These are phyloP conservation scores for Scaptomyza polygonia DNA, from an alignment of 2,888 invertebrate species.

Conservation along the genomic window DNA sequence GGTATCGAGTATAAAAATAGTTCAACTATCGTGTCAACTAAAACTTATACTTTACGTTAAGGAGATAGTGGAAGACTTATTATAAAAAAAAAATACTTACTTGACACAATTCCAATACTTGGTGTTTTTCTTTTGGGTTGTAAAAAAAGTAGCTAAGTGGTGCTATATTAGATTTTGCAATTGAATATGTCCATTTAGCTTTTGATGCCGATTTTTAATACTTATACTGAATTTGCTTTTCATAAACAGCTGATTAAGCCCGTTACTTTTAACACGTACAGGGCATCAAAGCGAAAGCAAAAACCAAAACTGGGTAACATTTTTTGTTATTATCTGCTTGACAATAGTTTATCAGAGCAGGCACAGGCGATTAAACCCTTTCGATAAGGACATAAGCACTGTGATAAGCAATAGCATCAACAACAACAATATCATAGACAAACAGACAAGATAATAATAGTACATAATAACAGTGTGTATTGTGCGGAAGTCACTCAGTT, in stretches of 20 bases:
- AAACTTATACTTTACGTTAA: too few relatives aligned
- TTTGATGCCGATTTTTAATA: not conserved
- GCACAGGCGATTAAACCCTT: constrained; percentile 61
- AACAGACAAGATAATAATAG: constrained; percentile 78
- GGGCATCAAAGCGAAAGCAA: not conserved
- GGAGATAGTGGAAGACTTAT: too few relatives aligned
- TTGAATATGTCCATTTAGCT: not conserved
- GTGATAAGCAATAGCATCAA: constrained; percentile 60
- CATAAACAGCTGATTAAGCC: not conserved
- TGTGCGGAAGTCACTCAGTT: constrained; percentile 40
- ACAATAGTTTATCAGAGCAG: constrained; percentile 72
- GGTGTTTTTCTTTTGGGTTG: too few relatives aligned
- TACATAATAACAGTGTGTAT: constrained; percentile 66
- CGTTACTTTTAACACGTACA: not conserved
- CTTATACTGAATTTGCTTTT: not conserved
- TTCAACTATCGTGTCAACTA: too few relatives aligned
- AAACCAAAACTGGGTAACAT: constrained; percentile 47
- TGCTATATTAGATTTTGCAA: too few relatives aligned
- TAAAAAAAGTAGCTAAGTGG: too few relatives aligned
- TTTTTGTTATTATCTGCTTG: constrained; percentile 61
- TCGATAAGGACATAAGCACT: constrained; percentile 71
- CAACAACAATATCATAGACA: constrained; percentile 54
- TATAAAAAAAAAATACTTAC: too few relatives aligned
- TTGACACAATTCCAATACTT: too few relatives aligned
- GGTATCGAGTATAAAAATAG: too few relatives aligned